Conservation (phyloP, 2,113 vertebrate species). For the Prunella himalayana region DNA sequence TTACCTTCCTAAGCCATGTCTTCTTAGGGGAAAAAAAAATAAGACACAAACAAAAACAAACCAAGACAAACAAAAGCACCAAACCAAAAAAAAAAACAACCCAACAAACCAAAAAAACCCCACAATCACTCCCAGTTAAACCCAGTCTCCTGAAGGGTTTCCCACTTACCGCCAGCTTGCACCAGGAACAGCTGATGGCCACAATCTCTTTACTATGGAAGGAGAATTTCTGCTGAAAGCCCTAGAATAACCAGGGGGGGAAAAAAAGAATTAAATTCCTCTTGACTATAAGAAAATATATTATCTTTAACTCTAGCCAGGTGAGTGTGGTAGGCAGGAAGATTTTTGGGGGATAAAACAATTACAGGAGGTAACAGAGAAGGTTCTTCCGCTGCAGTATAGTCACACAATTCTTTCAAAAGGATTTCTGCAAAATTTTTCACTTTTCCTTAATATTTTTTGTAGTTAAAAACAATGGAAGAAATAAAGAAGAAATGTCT, state of each 20-base stretch:
- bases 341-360: background rate
- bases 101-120: background rate
- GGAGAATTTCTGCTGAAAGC: constrained; percentile 97
- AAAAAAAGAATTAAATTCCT: background rate
- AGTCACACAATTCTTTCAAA: background rate
- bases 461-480: background rate
- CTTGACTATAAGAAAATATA: background rate
- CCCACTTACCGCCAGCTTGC: constrained; percentile 93
- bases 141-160: background rate
- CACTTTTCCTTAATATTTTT: background rate
- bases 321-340: background rate
- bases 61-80: background rate
- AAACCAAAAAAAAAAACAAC: background rate
- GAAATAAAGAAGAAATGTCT: background rate
- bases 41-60: fast-evolving
- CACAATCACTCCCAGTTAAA: background rate
- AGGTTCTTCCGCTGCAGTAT: background rate
- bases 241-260: constrained; percentile 69
- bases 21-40: background rate
- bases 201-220: constrained; percentile 99
- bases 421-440: background rate
- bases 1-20: background rate
- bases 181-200: constrained; percentile 98
- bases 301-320: background rate
- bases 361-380: background rate